Base-by-base conservation (phyloP, 2,113 vertebrate species). In the Ploceus nigricollis region DNA sequence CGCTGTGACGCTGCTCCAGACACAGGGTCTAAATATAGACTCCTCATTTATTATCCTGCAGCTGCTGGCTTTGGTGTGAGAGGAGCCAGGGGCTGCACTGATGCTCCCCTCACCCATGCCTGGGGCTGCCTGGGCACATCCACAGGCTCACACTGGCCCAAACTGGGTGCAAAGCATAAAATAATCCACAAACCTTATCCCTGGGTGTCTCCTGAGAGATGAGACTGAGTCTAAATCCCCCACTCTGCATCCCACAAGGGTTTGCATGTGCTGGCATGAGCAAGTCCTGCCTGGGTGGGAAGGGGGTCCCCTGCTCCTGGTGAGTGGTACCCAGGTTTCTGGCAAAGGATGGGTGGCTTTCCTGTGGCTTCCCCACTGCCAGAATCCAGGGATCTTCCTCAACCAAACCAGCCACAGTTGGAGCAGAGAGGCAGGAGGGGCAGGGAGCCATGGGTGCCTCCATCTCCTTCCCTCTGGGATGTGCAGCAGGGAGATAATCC, bases 1-100 rank as follows among this genome's bases (percentile, higher is more conserved):
- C 5, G 8, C 87, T 2, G 39, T 94, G 96, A 96, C 2, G 40
- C 88, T 93, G 71, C 92, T 97, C 91, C 92, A 97, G 90, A 92
- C 65, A 19, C 89, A 7, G 81, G 40, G 72, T 37, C 97, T 97
- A 98, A 97, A 97, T 97, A 95, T 96, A 98, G 96, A 95, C 50
- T 77, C 60, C 90, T 94, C 94, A 94, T 97, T 96, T 97, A 94
- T 97, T 96, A 96, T 77, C 78, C 57, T 84, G 90, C 79, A 8
- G 93, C 96, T 91, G 86, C 96, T 89, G 87, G 57, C 61, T 69
- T 63, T 50, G 70, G 94, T 93, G 87, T 3, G 17, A 89, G 72
- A 86, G 68, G 73, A 96, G 78, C 84, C 3, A 22, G 91, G 93
- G 83, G 75, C 83, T 90, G 69, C 78, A 33, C 64, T 75, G 70